phyloP scores from a whole-genome alignment of 1,140 invertebrate genomes.

The Nilaparvata lugens region DNA sequence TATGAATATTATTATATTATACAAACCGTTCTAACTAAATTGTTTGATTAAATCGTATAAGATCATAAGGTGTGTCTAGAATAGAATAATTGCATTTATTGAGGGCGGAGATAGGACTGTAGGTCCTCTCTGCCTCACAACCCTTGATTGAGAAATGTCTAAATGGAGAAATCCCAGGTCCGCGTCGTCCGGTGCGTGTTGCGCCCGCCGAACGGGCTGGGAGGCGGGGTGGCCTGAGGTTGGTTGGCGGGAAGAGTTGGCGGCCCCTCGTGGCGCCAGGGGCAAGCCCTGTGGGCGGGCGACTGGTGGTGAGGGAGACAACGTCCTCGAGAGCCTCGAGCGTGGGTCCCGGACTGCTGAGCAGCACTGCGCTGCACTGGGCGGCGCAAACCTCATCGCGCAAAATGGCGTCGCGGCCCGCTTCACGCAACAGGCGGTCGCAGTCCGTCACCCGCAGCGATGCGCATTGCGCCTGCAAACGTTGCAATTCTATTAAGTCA shows the following conservation, averaged over 20 bases:
- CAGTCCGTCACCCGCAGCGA: slow-evolving; percentile 83
- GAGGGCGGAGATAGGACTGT: too few species aligned
- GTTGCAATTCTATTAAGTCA: too few species aligned
- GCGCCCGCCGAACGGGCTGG: slow-evolving; percentile 30
- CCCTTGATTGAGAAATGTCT: too few species aligned
- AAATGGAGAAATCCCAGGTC: too few species aligned
- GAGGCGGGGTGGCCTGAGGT: slow-evolving; percentile 39
- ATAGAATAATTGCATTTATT: too few species aligned
- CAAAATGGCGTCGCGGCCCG: slow-evolving; percentile 68
- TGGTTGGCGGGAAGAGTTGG: slow-evolving; percentile 16
- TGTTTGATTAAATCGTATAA: too few species aligned
- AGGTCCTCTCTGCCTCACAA: too few species aligned
- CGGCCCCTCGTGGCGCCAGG: background rate
- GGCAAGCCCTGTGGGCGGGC: background rate
- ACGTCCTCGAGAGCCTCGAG: slow-evolving; percentile 14
- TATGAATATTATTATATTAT: too few species aligned
- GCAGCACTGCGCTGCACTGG: slow-evolving; percentile 64
- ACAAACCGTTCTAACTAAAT: too few species aligned
- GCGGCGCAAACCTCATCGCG: slow-evolving; percentile 82
- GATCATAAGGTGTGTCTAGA: too few species aligned
- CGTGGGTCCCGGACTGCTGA: slow-evolving; percentile 31
- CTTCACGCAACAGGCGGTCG: slow-evolving; percentile 66
- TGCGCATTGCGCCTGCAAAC: slow-evolving; percentile 77
- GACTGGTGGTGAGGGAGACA: slow-evolving; percentile 19
- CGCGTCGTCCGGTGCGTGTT: too few species aligned